These are phyloP conservation scores for Syrmaticus mikado DNA, from an alignment of 2,113 vertebrate genomes.

Conservation along the genomic window DNA sequence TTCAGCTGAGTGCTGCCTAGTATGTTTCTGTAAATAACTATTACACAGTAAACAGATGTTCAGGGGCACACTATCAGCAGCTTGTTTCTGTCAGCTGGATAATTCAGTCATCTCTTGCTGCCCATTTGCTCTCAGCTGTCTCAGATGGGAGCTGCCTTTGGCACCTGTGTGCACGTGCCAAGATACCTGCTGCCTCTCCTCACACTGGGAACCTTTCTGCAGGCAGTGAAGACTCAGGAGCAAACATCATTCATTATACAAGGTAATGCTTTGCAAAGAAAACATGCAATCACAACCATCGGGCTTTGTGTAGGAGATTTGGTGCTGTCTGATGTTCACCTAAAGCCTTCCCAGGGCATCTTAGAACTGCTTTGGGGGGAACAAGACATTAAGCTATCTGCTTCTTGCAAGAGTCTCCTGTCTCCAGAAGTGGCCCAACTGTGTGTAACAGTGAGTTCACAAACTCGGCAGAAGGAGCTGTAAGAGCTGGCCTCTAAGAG, in stretches of 20 bases:
- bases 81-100: neutral
- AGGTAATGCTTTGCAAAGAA: neutral
- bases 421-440: neutral
- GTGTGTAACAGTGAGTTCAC: neutral
- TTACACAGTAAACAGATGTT: neutral
- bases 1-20: slow-evolving; percentile 24
- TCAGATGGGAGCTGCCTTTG: neutral
- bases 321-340: neutral
- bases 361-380: neutral
- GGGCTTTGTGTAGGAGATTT: neutral
- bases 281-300: accelerated
- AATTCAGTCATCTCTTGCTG: neutral
- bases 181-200: neutral
- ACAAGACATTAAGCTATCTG: neutral
- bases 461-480: neutral
- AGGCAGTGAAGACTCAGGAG: neutral
- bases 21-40: slow-evolving; percentile 13
- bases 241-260: accelerated
- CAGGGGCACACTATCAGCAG: neutral
- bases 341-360: neutral
- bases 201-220: neutral
- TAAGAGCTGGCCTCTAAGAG: neutral
- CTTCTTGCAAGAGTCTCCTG: neutral
- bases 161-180: neutral
- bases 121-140: neutral